Base-by-base conservation (phyloP, 2,888 invertebrate species). In the Lacanobia wlatinum region DNA sequence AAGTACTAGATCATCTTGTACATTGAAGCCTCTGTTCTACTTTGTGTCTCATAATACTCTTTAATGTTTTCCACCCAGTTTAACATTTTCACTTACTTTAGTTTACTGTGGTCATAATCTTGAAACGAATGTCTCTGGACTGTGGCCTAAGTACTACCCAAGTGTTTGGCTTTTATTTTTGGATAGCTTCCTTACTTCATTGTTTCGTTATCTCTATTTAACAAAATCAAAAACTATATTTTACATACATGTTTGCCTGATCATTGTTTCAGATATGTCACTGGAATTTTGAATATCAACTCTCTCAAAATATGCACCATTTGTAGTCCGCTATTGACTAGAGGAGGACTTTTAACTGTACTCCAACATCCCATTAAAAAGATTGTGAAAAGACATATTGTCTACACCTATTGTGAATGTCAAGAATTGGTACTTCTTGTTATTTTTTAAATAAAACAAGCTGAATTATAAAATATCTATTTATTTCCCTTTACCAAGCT, bases 221-320 rank as follows among this genome's bases (percentile, higher is more conserved):
- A 28, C 28, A 28, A 28, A n/a, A 28, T 28, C 28, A 28, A 28
- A 28, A 28, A 28, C 28, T 28, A 5, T 16, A 40, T 7, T n/a
- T 14, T 40, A n/a, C 10, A 23, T n/a, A n/a, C 12, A 56, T 4
- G 48, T 14, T 52, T 23, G 7, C 16, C 0, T 16, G 40, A 70
- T 62, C 76, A 76, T 84, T 84, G 76, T 94, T 95, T 80, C 93
- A 95, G 95, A 92, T 90, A 84, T 86, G 23, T 93, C 94, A 70
- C 50, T 94, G 79, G 94, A 94, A 60, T 94, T 94, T 87, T 94
- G 69, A 87, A n/a, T 9, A 87, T 16, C 21, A 21, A 71, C 1
- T 9, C 0, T 1, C 8, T n/a, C 34, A 7, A 52, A 16, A 56
- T 70, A 34, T 28, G 8, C 5, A 18, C n/a, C n/a, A n/a, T n/a